These are phyloP conservation scores for Platysteira castanea DNA, from an alignment of 2,113 vertebrate species.

Conservation along the genomic window DNA sequence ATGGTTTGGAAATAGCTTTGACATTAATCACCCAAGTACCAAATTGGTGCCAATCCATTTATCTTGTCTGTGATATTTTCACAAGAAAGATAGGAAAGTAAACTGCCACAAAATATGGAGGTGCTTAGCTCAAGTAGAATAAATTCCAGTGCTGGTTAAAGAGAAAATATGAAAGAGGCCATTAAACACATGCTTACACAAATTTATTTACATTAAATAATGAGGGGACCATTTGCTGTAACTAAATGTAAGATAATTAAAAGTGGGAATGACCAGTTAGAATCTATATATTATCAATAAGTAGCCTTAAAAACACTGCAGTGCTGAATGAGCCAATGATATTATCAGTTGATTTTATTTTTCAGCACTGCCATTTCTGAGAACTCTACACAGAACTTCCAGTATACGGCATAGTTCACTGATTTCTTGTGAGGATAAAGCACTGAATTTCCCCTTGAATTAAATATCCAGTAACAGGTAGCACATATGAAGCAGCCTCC, in stretches of 20 bases:
- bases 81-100: background rate
- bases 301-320: background rate
- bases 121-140: background rate
- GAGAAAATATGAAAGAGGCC: constrained; percentile 11
- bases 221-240: background rate
- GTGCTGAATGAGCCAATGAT: background rate
- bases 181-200: constrained; percentile 24
- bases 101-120: background rate
- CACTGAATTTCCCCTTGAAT: background rate
- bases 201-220: constrained; percentile 35
- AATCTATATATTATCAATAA: background rate
- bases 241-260: background rate
- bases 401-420: background rate
- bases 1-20: constrained; percentile 10
- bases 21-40: background rate
- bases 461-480: background rate
- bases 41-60: constrained; percentile 3
- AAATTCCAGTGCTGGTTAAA: background rate
- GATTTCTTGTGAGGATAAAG: background rate
- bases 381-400: background rate
- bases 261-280: background rate
- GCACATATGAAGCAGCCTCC: background rate
- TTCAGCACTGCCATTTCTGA: background rate
- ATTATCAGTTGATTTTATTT: background rate
- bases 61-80: background rate